Evolutionary conservation across 1,140 invertebrate species (phyloP), one percentile per base, ranked within the genome.

Genomic region (Achatina immaculata): DNA sequence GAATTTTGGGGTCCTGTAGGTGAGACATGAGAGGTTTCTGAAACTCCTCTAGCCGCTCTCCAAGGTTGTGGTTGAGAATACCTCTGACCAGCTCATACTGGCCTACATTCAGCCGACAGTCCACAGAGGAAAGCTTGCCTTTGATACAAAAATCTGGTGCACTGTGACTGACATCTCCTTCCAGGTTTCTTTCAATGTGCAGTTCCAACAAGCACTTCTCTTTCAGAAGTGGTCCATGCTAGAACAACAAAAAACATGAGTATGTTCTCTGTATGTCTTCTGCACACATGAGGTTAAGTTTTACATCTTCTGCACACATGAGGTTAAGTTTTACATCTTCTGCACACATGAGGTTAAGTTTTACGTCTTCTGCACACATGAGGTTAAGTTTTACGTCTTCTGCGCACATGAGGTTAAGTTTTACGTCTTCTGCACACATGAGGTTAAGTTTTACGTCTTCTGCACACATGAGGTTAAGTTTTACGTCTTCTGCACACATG

Each of bases 51-150:
- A 98, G 91, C 81, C 94, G 94, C 90, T 99, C 98, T 24, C 96
- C 97, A 62, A 99, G 94, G 92, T 99, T 99, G 89, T 96, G 95
- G 0, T 94, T 94, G 0, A 99, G 91, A 34, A 99, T 92, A 36
- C 97, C 97, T 71, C 96, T 93, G 31, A 99, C 94, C 16, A 99
- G 90, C 90, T 95, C 94, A 90, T 98, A 99, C 89, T 98, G 96
- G 24, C 94, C 92, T 31, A 95, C 93, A 91, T 97, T 95, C 34
- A 99, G 88, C n/a, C 94, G 93, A 79, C 94, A 94, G 87, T 96
- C 94, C 82, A 98, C 94, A 40, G 96, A 96, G 0, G 96, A 96
- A 62, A 99, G 92, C 31, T 94, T 94, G 28, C 97, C 97, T 78
- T 95, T 94, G 24, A 99, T 93, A 82, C 95, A 95, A 86, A 96